These are phyloP conservation scores for Ameiurus melas DNA, from an alignment of 2,113 vertebrate species.

Conservation along the genomic window DNA sequence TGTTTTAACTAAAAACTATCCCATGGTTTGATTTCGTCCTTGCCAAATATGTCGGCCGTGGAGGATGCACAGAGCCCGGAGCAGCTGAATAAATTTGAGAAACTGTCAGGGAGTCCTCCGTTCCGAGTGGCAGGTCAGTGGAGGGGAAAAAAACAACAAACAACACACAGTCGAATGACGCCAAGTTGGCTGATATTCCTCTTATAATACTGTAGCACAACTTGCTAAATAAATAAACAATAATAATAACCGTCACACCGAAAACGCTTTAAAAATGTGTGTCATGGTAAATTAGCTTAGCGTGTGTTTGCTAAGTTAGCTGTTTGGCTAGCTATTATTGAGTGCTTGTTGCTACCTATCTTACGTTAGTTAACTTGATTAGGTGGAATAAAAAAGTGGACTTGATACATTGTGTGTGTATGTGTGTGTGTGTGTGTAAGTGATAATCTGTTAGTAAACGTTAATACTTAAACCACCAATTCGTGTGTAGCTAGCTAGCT, in stretches of 20 bases:
- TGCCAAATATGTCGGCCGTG: slow-evolving; percentile 65
- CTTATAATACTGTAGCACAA: background rate
- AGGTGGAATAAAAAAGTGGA: background rate
- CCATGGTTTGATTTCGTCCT: slow-evolving; percentile 50
- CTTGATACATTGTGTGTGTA: background rate
- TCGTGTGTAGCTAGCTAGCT: background rate
- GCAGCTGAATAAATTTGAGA: slow-evolving; percentile 81
- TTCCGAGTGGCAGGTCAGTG: slow-evolving; percentile 81
- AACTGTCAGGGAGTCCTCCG: slow-evolving; percentile 81
- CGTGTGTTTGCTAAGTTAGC: slow-evolving; percentile 9
- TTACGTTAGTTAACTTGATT: background rate
- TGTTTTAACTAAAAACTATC: slow-evolving; percentile 49
- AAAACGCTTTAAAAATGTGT: background rate
- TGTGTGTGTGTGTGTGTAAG: background rate
- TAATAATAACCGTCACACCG: background rate
- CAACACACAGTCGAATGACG: background rate
- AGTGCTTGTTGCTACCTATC: background rate
- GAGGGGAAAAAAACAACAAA: background rate
- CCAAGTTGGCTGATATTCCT: background rate
- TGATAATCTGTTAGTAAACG: background rate
- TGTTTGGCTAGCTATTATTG: background rate
- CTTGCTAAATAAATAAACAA: background rate
- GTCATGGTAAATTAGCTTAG: background rate
- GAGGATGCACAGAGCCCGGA: slow-evolving; percentile 62
- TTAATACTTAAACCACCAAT: background rate